Evolutionary conservation across 2,113 vertebrate genomes (phyloP), one percentile per base, ranked within the genome.

Genomic region (Casuarius casuarius): DNA sequence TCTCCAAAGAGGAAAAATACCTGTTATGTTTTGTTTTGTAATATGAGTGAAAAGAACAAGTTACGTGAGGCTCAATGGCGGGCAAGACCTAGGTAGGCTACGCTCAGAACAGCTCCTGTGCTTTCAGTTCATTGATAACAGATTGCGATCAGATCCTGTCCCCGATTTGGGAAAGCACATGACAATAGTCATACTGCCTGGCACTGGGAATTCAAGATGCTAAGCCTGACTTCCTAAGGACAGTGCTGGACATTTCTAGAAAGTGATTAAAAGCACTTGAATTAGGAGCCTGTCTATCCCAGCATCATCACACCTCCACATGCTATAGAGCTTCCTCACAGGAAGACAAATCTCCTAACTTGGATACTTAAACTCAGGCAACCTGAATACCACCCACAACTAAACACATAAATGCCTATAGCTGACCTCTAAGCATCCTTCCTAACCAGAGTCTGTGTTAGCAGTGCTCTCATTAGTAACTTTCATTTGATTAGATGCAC

Each of bases 251-350:
- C 15, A n/a, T 35, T 61, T 76, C 54, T 17, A 52, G 35, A 66
- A 52, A 77, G 59, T 0, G 2, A 48, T 35, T 38, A 31, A 42
- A 22, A 76, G 23, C 25, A 73, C 52, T 5, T 5, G 4, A 70
- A 68, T 56, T 38, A 33, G 59, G 18, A 89, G 23, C 49, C 13
- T 68, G 21, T 20, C 42, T 22, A 35, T 71, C 42, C 62, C 20
- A 8, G 33, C 7, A 42, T 16, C 3, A 63, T 83, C 5, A 1
- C 23, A n/a, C 5, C 48, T 76, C n/a, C 1, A 0, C 1, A 4
- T 25, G 44, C 58, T 35, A 31, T 29, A 20, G 29, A 58, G 46
- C 56, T 72, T 59, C 58, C 33, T 59, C 26, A 10, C 33, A 59
- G 31, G 58, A 59, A 59, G 19, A 33, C 18, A 31, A n/a, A 7